These are phyloP conservation scores for Neria commutata DNA, from an alignment of 2,888 invertebrate species.

Conservation along the genomic window DNA sequence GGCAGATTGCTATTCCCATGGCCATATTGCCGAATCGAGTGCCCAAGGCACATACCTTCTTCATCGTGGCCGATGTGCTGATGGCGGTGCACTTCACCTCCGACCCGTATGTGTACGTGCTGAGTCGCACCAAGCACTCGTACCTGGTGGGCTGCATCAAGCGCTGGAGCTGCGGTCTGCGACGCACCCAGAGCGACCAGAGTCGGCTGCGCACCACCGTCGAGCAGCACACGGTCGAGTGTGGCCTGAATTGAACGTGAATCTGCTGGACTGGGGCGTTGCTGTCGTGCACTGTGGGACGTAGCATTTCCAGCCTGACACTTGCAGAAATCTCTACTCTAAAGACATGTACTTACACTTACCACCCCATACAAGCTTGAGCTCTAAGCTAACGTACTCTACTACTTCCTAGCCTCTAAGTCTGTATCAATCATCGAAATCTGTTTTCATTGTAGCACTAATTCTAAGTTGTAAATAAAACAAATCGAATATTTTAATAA, in stretches of 20 bases:
- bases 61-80: slow-evolving; percentile 72
- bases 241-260: slow-evolving; percentile 46
- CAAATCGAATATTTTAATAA: too few relatives aligned
- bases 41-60: slow-evolving; percentile 53
- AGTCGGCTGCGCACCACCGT: slow-evolving; percentile 57
- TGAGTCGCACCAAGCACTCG: slow-evolving; percentile 67
- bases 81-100: slow-evolving; percentile 82
- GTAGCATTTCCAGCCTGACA: too few relatives aligned
- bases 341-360: too few relatives aligned
- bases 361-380: too few relatives aligned
- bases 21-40: slow-evolving; percentile 58
- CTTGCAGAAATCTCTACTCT: too few relatives aligned
- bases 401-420: too few relatives aligned
- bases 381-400: too few relatives aligned
- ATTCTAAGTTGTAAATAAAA: not conserved
- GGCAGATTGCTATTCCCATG: slow-evolving; percentile 71
- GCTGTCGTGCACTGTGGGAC: not conserved
- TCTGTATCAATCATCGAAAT: not conserved
- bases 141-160: slow-evolving; percentile 55
- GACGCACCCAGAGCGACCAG: slow-evolving; percentile 57
- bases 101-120: slow-evolving; percentile 83
- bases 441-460: not conserved
- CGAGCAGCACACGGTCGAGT: slow-evolving; percentile 56
- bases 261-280: slow-evolving; percentile 1
- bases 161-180: slow-evolving; percentile 55